Evolutionary conservation across 2,888 invertebrate genomes (phyloP), one percentile per base, ranked within the genome.

Genomic region (Dasysyrphus tricinctus): DNA sequence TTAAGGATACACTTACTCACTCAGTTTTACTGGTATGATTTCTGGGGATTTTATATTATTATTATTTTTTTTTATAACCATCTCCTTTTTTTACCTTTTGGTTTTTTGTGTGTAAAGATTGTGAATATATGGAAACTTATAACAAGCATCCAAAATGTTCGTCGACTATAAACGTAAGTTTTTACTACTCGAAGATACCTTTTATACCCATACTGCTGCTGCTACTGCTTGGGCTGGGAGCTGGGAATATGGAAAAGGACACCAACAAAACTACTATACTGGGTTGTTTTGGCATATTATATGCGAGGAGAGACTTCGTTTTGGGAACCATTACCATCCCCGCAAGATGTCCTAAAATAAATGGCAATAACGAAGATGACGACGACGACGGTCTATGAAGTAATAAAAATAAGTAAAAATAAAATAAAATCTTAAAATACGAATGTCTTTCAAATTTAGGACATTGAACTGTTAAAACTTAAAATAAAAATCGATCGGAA

Each of bases 21-120:
- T 81, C 73, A 78, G 77, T 77, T 81, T 85, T 78, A 85, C 74
- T 47, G 81, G 85, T 67, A 81, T 77, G 85, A 85, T 85, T 85
- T 77, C 69, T 85, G 32, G 69, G 85, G 70, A 85, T 81, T 37
- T 67, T 67, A 85, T 81, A 37, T 51, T 51, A 73, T 69, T 76
- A 80, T 57, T 34, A 65, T 70, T 72, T 6, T 57, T 70, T 56
- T 42, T 69, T 51, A 14, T 51, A 65, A 65, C 73, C 49, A 37
- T 76, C 56, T 76, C 24, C 49, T 39, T 57, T 65, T 81, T 77
- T 72, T 39, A 69, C 51, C 65, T 54, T 82, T 74, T 47, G 29
- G 32, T 3, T 63, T n/a, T 54, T 75, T 44, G 16, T 3, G 44
- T 29, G 34, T 37, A 57, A 29, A 7, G 24, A 29, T 37, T 19